These are phyloP conservation scores for Holothuria glaberrima DNA, from an alignment of 35 echinoderm and acorn worm species.

Conservation along the genomic window DNA sequence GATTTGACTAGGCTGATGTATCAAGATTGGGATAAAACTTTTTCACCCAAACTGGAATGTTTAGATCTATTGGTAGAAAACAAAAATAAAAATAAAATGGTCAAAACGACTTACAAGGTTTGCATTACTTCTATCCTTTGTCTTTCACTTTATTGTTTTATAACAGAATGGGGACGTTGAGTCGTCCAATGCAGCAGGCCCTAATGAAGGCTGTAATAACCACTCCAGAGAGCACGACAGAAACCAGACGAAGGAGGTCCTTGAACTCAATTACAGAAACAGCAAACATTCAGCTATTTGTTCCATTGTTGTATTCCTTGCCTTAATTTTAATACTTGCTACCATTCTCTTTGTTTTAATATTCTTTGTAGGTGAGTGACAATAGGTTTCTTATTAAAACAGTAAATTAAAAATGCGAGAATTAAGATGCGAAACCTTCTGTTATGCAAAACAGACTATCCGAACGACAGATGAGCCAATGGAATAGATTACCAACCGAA, in stretches of 20 bases:
- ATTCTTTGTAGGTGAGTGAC: slow-evolving; percentile 19
- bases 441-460: no score
- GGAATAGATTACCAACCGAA: no score
- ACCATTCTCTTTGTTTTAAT: background rate
- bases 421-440: no score
- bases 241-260: slow-evolving; percentile 2
- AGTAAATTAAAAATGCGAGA: no score
- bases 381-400: no score
- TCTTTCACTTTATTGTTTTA: background rate
- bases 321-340: slow-evolving; percentile 23
- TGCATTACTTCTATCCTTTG: background rate
- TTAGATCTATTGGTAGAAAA: no score
- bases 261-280: slow-evolving; percentile 24
- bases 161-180: slow-evolving; percentile 10
- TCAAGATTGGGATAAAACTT: no score
- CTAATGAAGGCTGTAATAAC: background rate
- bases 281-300: slow-evolving; percentile 36
- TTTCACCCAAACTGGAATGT: no score
- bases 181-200: background rate
- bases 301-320: slow-evolving; percentile 37
- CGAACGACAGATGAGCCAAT: no score
- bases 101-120: no score
- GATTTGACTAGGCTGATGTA: no score
- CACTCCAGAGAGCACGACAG: background rate
- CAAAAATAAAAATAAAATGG: no score